Percentiles rank a stretch among this genome's conserved stretches.
Evolutionary conservation across 1,140 invertebrate genomes (phyloP).

Genomic region (Nixonia krombeini): DNA sequence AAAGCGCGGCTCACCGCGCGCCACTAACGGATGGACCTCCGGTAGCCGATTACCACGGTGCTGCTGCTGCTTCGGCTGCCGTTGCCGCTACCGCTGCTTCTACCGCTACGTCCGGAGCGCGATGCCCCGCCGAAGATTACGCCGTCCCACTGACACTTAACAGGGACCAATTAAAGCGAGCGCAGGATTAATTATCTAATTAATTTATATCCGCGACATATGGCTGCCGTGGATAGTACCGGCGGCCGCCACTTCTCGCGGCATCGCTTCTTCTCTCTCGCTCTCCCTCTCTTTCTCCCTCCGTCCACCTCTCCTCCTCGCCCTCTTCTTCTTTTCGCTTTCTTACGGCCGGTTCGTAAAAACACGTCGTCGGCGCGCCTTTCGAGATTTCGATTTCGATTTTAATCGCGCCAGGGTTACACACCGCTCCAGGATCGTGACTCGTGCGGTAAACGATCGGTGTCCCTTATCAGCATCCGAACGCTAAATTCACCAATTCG

Average conservation of each 20-base stretch:
- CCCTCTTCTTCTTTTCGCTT: conserved; percentile 21
- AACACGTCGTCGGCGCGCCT: conserved; percentile 35
- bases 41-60: conserved; percentile 23
- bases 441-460: conserved; percentile 35
- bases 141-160: conserved; percentile 63
- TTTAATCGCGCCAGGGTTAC: conserved; percentile 46
- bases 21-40: conserved; percentile 20
- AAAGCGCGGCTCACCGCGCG: conserved; percentile 17
- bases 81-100: too few relatives aligned
- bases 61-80: too few relatives aligned
- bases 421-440: conserved; percentile 35
- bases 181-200: conserved; percentile 71
- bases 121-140: conserved; percentile 63
- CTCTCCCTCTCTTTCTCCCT: conserved; percentile 1
- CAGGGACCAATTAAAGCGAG: conserved; percentile 69
- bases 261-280: not conserved
- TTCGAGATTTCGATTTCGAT: conserved; percentile 54
- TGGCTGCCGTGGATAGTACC: too few relatives aligned
- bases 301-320: conserved; percentile 4
- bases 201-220: conserved; percentile 62
- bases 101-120: too few relatives aligned
- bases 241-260: conserved; percentile 16
- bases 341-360: conserved; percentile 26
- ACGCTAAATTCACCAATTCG: conserved; percentile 31
- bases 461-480: conserved; percentile 27